A percentile compares a stretch with the other conserved stretches of the same genome.
Evolutionary conservation across 2,888 invertebrate genomes (phyloP).

Genomic region (Drosophila peninsularis): DNA sequence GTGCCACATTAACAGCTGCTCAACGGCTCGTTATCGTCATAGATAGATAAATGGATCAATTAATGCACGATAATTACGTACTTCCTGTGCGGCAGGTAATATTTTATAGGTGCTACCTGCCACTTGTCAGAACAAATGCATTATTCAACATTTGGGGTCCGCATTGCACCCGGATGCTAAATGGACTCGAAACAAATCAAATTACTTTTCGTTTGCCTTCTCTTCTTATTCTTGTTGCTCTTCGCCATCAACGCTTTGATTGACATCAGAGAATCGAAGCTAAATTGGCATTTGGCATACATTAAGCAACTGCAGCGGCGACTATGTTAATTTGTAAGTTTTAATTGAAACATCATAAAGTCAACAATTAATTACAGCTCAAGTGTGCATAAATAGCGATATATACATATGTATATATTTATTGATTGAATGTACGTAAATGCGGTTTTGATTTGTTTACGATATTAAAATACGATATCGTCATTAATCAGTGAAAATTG

Average conservation of each 20-base stretch:
- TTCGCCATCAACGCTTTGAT: background rate
- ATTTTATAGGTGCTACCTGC: slow-evolving; percentile 28
- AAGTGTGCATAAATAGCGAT: slow-evolving; percentile 1
- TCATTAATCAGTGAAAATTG: slow-evolving; percentile 63
- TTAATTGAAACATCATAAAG: slow-evolving; percentile 69
- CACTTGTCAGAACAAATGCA: slow-evolving; percentile 35
- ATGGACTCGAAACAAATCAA: slow-evolving; percentile 1
- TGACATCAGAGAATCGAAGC: slow-evolving; percentile 6
- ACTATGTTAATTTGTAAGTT: slow-evolving; percentile 48
- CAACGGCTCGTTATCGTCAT: slow-evolving; percentile 32
- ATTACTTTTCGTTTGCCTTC: background rate
- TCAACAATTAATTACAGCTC: slow-evolving; percentile 52
- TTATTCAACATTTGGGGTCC: slow-evolving; percentile 53
- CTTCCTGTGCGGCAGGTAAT: slow-evolving; percentile 54
- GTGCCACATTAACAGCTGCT: slow-evolving; percentile 12
- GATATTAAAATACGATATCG: slow-evolving; percentile 35
- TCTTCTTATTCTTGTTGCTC: background rate
- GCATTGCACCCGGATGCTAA: slow-evolving; percentile 20
- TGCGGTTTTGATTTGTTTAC: slow-evolving; percentile 53
- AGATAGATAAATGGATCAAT: slow-evolving; percentile 36
- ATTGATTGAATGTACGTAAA: slow-evolving; percentile 26
- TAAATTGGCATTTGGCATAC: slow-evolving; percentile 29
- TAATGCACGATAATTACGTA: slow-evolving; percentile 51
- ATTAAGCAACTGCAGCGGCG: slow-evolving; percentile 29
- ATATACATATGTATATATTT: slow-evolving; percentile 7